Evolutionary conservation across 2,797 vertebrate genomes (phyloP), one percentile per base, ranked within the genome.

Genomic region (Phoxinus dragarum): DNA sequence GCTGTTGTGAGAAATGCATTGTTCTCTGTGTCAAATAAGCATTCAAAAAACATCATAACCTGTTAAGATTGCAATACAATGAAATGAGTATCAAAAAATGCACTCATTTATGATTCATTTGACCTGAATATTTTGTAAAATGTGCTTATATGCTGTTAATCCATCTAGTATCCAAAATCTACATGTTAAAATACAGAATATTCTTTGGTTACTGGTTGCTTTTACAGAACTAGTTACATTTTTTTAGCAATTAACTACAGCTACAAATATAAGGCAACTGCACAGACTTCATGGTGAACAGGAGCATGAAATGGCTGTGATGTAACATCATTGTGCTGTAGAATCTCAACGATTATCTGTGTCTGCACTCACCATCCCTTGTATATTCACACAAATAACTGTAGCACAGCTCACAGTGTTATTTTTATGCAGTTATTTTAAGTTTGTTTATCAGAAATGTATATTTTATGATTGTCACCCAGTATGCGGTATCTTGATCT

Each of bases 1-100:
- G 19, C n/a, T 83, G 56, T 75, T 66, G 81, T 64, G 42, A 38
- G 59, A 83, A 83, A 52, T 67, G 44, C 44, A 49, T 42, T 52
- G 56, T 38, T 74, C 59, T 38, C 38, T 16, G 14, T 68, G 31
- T 69, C 49, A 71, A 56, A 71, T 40, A 27, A 61, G 56, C 38
- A 7, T 64, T 61, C 5, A 9, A n/a, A 78, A 64, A 64, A 31
- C 61, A 61, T 61, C n/a, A 19, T 23, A 56, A 56, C 49, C 34
- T 76, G 34, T 59, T 56, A 56, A 59, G 23, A 38, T 4, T n/a
- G 56, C 56, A 42, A 10, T 23, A 23, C 5, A 54, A 56, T 75
- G 5, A 31, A 17, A 73, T 31, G 1, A 19, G 44, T 10, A 9
- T 2, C 1, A 76, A 38, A 34, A 74, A 38, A 23, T 31, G 2